These are phyloP conservation scores for Alligator sinensis DNA, from an alignment of 2,113 vertebrate genomes.

Conservation along the genomic window DNA sequence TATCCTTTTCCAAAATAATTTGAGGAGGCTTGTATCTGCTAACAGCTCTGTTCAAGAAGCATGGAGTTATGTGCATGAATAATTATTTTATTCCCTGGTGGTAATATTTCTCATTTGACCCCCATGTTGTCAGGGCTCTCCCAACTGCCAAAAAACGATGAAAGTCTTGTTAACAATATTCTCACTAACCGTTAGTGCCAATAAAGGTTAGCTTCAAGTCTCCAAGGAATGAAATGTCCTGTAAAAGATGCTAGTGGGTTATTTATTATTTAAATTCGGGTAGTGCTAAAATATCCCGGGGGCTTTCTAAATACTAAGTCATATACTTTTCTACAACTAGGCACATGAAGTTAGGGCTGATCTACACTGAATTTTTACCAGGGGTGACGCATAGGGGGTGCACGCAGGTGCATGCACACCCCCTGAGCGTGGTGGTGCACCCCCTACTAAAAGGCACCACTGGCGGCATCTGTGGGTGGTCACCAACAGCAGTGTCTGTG, in stretches of 20 bases:
- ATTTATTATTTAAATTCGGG: neutral
- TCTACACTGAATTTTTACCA: neutral
- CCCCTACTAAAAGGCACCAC: too few species aligned
- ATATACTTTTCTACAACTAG: neutral
- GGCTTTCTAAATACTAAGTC: neutral
- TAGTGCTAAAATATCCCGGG: neutral
- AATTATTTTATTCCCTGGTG: neutral
- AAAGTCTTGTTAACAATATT: neutral
- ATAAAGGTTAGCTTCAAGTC: neutral
- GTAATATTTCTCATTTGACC: neutral
- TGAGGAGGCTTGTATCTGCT: rapidly evolving
- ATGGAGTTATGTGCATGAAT: neutral
- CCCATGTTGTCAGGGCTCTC: neutral
- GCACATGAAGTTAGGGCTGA: neutral
- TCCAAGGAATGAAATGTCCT: neutral
- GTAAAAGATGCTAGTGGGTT: neutral
- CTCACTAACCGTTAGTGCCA: neutral
- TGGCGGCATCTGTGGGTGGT: too few species aligned
- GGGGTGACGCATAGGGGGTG: too few species aligned
- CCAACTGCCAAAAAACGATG: conserved; percentile 23
- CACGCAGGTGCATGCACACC: too few species aligned
- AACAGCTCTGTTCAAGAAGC: neutral
- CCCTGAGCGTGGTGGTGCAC: too few species aligned
- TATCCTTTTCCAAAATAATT: neutral
- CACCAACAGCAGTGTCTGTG: too few species aligned